These are phyloP conservation scores for Papilio demoleus DNA, from an alignment of 2,888 invertebrate species.

Conservation along the genomic window DNA sequence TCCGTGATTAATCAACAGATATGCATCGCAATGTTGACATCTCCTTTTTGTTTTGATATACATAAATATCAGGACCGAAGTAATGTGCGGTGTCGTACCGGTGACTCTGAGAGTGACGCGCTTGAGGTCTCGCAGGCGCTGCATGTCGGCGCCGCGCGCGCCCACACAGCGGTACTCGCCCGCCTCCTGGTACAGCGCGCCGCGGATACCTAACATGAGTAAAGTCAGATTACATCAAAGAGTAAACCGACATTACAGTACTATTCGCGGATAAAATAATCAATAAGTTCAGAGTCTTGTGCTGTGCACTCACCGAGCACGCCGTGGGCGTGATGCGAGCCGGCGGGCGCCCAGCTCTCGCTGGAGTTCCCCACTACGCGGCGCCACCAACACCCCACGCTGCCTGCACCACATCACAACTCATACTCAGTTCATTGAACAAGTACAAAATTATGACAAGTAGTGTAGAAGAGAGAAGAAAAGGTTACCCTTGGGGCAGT, in stretches of 20 bases:
- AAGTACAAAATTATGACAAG: background rate
- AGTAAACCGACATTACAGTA: too few species aligned
- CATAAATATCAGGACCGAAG: too few species aligned
- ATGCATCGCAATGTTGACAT: too few species aligned
- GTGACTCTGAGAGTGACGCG: slow-evolving; percentile 72
- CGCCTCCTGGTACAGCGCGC: slow-evolving; percentile 90
- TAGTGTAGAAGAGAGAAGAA: background rate
- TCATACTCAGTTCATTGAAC: background rate
- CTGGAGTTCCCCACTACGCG: slow-evolving; percentile 71
- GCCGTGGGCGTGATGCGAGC: slow-evolving; percentile 75
- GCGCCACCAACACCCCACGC: slow-evolving; percentile 79
- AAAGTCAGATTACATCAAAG: slow-evolving; percentile 35
- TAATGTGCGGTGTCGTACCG: slow-evolving; percentile 53
- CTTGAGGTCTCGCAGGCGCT: slow-evolving; percentile 69
- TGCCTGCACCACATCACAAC: slow-evolving; percentile 55
- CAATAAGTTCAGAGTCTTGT: background rate
- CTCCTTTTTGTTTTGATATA: background rate
- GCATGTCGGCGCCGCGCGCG: slow-evolving; percentile 66
- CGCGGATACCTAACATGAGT: slow-evolving; percentile 74
- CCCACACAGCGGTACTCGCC: slow-evolving; percentile 90
- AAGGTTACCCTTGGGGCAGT: slow-evolving; percentile 91
- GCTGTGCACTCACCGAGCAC: slow-evolving; percentile 62
- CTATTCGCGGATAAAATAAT: background rate
- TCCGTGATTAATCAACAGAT: background rate
- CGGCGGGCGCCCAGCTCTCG: slow-evolving; percentile 72